Conservation (phyloP, 2,113 vertebrate genomes). For the Coryphaenoides rupestris region DNA sequence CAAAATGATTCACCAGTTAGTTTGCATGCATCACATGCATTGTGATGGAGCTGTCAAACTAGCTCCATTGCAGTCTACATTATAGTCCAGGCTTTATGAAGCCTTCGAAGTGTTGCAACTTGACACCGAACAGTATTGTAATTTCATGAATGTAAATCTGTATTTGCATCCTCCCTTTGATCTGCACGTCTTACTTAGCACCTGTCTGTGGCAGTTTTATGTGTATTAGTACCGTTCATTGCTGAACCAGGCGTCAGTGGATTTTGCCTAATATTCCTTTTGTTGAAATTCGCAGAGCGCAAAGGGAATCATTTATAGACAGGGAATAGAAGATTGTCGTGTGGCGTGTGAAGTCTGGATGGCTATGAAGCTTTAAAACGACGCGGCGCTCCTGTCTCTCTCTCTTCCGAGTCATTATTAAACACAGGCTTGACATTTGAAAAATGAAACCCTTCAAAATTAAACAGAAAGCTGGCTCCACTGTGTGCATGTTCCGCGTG, state of each 20-base stretch:
- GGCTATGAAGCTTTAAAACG: conserved; percentile 17
- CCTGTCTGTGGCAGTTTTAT: no score
- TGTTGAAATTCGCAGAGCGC: conserved; percentile 28
- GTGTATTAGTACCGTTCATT: neutral
- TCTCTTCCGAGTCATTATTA: conserved; percentile 47
- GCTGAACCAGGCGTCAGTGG: neutral
- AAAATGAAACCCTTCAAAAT: conserved; percentile 32
- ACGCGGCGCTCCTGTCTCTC: conserved; percentile 16
- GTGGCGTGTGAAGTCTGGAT: conserved; percentile 12
- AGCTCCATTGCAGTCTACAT: no score
- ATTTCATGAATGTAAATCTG: no score
- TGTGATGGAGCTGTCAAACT: no score
- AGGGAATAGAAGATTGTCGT: conserved; percentile 5
- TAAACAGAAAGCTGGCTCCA: conserved; percentile 15
- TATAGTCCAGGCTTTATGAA: no score
- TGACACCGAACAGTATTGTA: no score
- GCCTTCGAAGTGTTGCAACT: no score
- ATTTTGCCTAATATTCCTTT: conserved; percentile 15
- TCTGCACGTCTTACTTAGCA: no score
- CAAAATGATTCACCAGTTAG: no score
- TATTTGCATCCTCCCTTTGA: no score
- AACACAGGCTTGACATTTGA: conserved; percentile 39
- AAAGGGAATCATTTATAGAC: conserved; percentile 36
- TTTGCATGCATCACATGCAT: no score
- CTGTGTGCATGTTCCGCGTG: conserved; percentile 31